Percentiles rank a stretch among this genome's conserved stretches.
Conservation (phyloP, 2,113 vertebrate genomes). For the Neotragus moschatus region DNA sequence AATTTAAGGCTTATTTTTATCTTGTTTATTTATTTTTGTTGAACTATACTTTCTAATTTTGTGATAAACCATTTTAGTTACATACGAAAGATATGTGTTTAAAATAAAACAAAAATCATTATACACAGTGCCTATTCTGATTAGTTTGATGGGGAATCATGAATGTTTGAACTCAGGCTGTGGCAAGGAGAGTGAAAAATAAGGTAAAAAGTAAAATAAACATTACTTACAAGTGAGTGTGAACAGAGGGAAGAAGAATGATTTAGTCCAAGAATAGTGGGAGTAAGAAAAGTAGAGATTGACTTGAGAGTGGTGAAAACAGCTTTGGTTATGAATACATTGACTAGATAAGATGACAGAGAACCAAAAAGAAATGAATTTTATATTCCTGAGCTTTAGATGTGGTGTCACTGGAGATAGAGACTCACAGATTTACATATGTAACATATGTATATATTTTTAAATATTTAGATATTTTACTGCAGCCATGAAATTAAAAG, state of each 20-base stretch:
- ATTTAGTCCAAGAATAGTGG: neutral
- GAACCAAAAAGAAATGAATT: neutral
- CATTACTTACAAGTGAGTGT: slow-evolving; percentile 23
- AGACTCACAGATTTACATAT: neutral
- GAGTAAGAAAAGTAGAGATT: neutral
- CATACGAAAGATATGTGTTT: neutral
- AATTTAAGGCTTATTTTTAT: neutral
- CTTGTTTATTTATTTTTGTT: neutral
- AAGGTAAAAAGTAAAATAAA: neutral
- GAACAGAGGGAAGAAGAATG: neutral
- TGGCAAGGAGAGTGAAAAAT: neutral
- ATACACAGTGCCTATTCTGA: neutral
- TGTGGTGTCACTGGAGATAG: neutral
- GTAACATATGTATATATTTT: neutral
- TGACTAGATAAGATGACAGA: neutral
- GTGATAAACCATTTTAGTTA: neutral
- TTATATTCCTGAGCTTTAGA: neutral
- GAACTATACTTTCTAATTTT: neutral
- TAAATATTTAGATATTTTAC: neutral
- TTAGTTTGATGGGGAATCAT: neutral
- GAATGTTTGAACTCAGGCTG: neutral
- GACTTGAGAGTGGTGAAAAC: neutral
- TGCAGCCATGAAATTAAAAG: neutral
- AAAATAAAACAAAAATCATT: neutral
- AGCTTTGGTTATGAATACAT: neutral